Conservation (phyloP, 1,140 invertebrate genomes). For the Drosophila elegans region DNA sequence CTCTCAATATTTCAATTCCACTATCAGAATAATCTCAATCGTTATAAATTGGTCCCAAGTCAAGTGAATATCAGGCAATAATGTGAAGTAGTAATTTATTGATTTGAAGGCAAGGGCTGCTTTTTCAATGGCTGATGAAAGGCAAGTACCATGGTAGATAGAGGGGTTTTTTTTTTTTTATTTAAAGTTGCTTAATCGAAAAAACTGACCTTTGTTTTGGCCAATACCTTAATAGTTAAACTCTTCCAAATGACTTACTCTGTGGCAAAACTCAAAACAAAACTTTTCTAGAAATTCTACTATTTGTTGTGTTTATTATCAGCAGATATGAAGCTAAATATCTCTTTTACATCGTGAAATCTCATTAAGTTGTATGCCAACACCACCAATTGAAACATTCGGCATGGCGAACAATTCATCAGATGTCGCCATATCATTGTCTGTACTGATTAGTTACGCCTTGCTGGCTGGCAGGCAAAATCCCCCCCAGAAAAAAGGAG, state of each 20-base stretch:
- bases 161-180: slow-evolving; percentile 11
- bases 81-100: slow-evolving; percentile 25
- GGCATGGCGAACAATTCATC: slow-evolving; percentile 61
- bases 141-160: slow-evolving; percentile 2
- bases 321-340: too few species aligned
- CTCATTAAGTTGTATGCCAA: slow-evolving; percentile 15
- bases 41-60: slow-evolving; percentile 20
- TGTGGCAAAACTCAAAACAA: too few species aligned
- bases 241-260: too few species aligned
- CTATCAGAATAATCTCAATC: slow-evolving; percentile 27
- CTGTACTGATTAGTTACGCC: slow-evolving; percentile 72
- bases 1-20: slow-evolving; percentile 18
- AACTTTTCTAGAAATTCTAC: too few species aligned
- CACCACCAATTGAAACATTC: slow-evolving; percentile 42
- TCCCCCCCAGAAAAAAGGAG: neutral
- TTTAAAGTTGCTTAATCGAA: neutral
- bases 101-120: slow-evolving; percentile 18
- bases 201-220: slow-evolving; percentile 1
- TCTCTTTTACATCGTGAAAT: slow-evolving; percentile 1
- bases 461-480: slow-evolving; percentile 54
- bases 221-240: too few species aligned
- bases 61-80: slow-evolving; percentile 30
- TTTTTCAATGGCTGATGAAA: slow-evolving; percentile 3
- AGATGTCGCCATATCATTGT: slow-evolving; percentile 85
- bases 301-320: too few species aligned